These are phyloP conservation scores for Drosophila varians DNA, from an alignment of 1,140 invertebrate genomes.

Conservation along the genomic window DNA sequence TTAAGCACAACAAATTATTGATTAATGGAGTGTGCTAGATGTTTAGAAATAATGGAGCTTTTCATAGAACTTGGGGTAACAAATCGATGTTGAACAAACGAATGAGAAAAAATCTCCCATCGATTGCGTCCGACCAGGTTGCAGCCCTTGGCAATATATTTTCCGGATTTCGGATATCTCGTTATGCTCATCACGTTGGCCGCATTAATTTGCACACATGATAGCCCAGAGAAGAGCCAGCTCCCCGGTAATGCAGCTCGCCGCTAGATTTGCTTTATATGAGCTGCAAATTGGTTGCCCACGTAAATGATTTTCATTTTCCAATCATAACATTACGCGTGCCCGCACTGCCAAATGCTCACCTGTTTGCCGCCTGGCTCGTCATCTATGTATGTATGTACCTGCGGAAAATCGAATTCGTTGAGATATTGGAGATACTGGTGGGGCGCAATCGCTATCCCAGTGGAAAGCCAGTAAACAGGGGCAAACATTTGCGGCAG, in stretches of 20 bases:
- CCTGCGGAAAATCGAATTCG: neutral
- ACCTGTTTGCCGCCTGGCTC: slow-evolving; percentile 20
- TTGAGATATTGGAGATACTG: neutral
- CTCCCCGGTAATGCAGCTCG: slow-evolving; percentile 43
- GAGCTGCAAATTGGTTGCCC: slow-evolving; percentile 68
- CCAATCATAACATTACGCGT: slow-evolving; percentile 77
- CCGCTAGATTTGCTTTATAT: slow-evolving; percentile 76
- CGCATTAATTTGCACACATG: slow-evolving; percentile 72
- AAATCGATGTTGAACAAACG: neutral
- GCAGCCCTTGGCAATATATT: slow-evolving; percentile 13
- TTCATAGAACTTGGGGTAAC: neutral
- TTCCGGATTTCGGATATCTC: slow-evolving; percentile 38
- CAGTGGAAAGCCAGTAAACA: slow-evolving; percentile 7
- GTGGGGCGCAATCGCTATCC: neutral
- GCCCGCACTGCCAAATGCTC: slow-evolving; percentile 68
- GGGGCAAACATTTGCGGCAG: slow-evolving; percentile 36
- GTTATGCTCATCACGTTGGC: slow-evolving; percentile 66
- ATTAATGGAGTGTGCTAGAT: neutral
- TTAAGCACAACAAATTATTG: neutral
- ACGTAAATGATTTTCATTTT: slow-evolving; percentile 82
- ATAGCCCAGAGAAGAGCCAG: slow-evolving; percentile 26
- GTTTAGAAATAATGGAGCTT: too few relatives aligned
- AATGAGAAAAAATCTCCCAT: neutral
- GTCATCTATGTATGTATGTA: neutral
- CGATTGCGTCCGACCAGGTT: slow-evolving; percentile 10